A percentile compares a stretch with the other conserved stretches of the same genome.
Evolutionary conservation across 2,113 vertebrate species (phyloP).

Genomic region (Sigmodon hispidus): DNA sequence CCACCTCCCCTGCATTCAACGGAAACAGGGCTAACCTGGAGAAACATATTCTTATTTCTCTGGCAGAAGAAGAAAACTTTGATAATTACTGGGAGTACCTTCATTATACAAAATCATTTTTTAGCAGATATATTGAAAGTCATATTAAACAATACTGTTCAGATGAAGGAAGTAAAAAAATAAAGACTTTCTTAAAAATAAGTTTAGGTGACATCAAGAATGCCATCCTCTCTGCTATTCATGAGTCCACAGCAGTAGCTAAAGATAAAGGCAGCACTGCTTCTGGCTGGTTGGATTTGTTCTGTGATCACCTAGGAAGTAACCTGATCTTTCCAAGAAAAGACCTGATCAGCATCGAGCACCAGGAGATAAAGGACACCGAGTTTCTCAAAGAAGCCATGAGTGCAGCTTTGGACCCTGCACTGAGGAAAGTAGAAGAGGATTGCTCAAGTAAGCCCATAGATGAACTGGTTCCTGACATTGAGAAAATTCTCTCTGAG

Average conservation of each 20-base stretch:
- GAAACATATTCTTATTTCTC: constrained; percentile 82
- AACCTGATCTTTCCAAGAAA: constrained; percentile 71
- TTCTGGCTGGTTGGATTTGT: constrained; percentile 80
- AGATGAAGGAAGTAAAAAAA: not conserved
- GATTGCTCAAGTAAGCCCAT: not conserved
- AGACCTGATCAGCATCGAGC: constrained; percentile 75
- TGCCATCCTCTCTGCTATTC: constrained; percentile 67
- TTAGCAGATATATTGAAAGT: constrained; percentile 75
- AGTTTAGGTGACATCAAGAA: constrained; percentile 42
- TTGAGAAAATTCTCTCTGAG: constrained; percentile 65
- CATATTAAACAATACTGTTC: constrained; percentile 72
- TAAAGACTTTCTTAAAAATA: constrained; percentile 49
- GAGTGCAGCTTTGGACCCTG: constrained; percentile 37
- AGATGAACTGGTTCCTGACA: constrained; percentile 3
- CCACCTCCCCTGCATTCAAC: constrained; percentile 77
- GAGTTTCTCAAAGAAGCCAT: constrained; percentile 78
- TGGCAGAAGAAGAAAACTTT: constrained; percentile 86
- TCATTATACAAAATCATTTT: not conserved
- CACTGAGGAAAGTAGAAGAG: not conserved
- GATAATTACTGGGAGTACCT: constrained; percentile 82
- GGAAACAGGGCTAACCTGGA: constrained; percentile 85
- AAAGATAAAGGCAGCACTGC: constrained; percentile 71
- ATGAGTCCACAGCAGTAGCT: constrained; percentile 41
- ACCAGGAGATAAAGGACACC: constrained; percentile 75
- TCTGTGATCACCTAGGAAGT: constrained; percentile 70